Evolutionary conservation across 2,888 invertebrate genomes (phyloP), one percentile per base, ranked within the genome.

Genomic region (Phaedon cochleariae): DNA sequence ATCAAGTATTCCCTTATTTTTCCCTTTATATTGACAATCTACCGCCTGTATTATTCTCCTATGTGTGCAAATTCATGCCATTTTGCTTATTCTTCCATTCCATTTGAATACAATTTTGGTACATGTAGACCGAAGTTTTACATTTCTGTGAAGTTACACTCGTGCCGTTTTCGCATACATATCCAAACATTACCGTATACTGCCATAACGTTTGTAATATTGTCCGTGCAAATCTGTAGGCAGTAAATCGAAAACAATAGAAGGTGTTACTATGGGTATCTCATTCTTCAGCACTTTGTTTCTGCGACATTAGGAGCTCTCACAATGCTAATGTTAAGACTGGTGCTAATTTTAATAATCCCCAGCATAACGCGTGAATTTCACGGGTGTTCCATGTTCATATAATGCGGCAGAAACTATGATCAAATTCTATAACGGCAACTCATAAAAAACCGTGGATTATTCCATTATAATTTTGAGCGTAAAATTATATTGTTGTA

Each of bases 71-170:
- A 78, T 77, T 75, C 76, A 68, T 64, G 66, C 72, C 63, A 69
- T 73, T 71, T 70, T 70, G 72, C 68, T 68, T 75, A 76, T 76
- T 74, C 72, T 77, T 77, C 75, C 77, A 74, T 73, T 67, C 71
- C 67, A 81, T 81, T 81, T 81, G 74, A 81, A 81, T 81, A 81
- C 78, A 73, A 76, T 80, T 81, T 81, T 81, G 80, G 81, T 77
- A 78, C 77, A 81, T 81, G 80, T 73, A 79, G 79, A 80, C 79
- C 72, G 65, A 69, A 48, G 52, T 65, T 64, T 58, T 68, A 70
- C 71, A 75, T 76, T 72, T 70, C 70, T 68, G 74, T 75, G 74
- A 67, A 68, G 72, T 72, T 70, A 73, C 71, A 68, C 73, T 74
- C 71, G 71, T 71, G 71, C 73, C 70, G 65, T 72, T 78, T 80